Percentiles rank a stretch among this genome's conserved stretches.
Evolutionary conservation across 2,113 vertebrate genomes (phyloP).

Genomic region (Larimichthys polyactis): DNA sequence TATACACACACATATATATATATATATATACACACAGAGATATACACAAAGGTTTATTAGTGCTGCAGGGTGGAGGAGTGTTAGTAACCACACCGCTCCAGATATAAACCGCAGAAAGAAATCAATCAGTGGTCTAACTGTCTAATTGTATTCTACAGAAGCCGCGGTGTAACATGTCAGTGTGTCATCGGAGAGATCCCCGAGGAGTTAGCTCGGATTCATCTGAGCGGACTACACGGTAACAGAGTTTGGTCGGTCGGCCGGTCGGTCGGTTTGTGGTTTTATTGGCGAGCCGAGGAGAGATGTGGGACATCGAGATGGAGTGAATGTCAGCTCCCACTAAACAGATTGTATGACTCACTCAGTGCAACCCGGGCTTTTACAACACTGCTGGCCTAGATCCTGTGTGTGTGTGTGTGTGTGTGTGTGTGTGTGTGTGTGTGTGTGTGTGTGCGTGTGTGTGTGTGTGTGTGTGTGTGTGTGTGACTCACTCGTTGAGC

Average conservation of each 20-base stretch:
- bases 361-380: constrained; percentile 48
- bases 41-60: constrained; percentile 50
- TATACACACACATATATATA: no score
- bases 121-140: constrained; percentile 19
- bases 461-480: no score
- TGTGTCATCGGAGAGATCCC: constrained; percentile 3
- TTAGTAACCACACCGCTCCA: constrained; percentile 38
- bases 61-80: constrained; percentile 33
- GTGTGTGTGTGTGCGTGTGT: no score
- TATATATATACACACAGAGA: constrained; percentile 29
- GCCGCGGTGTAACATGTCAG: constrained; percentile 11
- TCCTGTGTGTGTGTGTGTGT: constrained; percentile 46
- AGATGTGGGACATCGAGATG: constrained; percentile 51
- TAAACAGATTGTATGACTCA: constrained; percentile 72
- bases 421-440: no score
- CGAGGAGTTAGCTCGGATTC: constrained; percentile 19
- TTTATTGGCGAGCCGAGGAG: constrained; percentile 32
- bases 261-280: constrained; percentile 1
- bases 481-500: constrained; percentile 92
- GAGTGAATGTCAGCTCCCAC: constrained; percentile 64
- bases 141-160: no score
- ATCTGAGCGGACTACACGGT: constrained; percentile 13
- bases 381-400: constrained; percentile 67
- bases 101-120: background rate
- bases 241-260: background rate